phyloP scores from a whole-genome alignment of 2,113 vertebrate species.

The Prochilodus magdalenae region DNA sequence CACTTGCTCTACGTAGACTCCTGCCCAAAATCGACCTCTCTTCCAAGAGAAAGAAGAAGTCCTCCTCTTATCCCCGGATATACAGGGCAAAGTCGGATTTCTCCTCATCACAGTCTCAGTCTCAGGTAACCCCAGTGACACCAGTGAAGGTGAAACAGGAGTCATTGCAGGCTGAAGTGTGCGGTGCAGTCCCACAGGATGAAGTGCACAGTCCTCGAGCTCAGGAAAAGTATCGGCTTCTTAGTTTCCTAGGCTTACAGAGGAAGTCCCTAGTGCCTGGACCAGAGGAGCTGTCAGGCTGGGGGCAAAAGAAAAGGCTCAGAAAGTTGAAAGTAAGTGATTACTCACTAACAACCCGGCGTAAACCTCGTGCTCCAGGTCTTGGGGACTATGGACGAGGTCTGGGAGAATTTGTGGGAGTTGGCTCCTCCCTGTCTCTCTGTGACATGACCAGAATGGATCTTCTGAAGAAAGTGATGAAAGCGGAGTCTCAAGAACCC shows the following conservation, averaged over 20 bases:
- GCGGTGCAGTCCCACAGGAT: slow-evolving; percentile 61
- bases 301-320: slow-evolving; percentile 82
- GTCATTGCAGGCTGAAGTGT: slow-evolving; percentile 59
- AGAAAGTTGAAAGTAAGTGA: slow-evolving; percentile 81
- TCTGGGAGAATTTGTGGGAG: slow-evolving; percentile 44
- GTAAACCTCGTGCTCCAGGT: slow-evolving; percentile 68
- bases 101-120: slow-evolving; percentile 9
- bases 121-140: slow-evolving; percentile 51
- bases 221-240: slow-evolving; percentile 81
- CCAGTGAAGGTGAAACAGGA: slow-evolving; percentile 75
- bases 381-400: slow-evolving; percentile 41
- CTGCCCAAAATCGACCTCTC: slow-evolving; percentile 69
- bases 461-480: slow-evolving; percentile 66
- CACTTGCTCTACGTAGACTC: slow-evolving; percentile 68
- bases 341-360: slow-evolving; percentile 77
- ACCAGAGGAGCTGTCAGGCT: slow-evolving; percentile 78
- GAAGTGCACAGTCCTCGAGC: slow-evolving; percentile 76
- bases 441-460: slow-evolving; percentile 69
- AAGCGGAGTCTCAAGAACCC: slow-evolving; percentile 59
- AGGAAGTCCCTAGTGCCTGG: slow-evolving; percentile 77
- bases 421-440: slow-evolving; percentile 68
- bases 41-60: slow-evolving; percentile 45
- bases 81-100: slow-evolving; percentile 41
- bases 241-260: slow-evolving; percentile 80
- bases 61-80: slow-evolving; percentile 55